Evolutionary conservation across 2,113 vertebrate genomes (phyloP).

Genomic region (Ptilonorhynchus violaceus): DNA sequence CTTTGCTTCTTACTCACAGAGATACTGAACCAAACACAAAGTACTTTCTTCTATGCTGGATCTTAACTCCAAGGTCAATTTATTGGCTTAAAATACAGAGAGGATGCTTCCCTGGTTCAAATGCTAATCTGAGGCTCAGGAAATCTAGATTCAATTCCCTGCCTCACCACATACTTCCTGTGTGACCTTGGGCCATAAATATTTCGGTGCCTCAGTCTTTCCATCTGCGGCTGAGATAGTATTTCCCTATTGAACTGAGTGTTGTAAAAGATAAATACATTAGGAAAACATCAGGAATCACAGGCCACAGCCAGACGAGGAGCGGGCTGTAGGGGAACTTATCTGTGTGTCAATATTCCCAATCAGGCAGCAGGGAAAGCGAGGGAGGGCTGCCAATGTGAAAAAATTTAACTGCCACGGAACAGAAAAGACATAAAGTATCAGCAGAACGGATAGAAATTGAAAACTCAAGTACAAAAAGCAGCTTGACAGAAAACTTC

Average conservation of each 20-base stretch:
- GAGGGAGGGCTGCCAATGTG: not conserved
- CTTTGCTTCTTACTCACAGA: not conserved
- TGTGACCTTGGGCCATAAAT: conserved; percentile 61
- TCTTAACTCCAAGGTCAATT: conserved; percentile 44
- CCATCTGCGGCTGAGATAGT: conserved; percentile 34
- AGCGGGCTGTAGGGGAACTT: not conserved
- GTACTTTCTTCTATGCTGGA: not conserved
- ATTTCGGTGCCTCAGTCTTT: conserved; percentile 57
- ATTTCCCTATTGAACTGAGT: not conserved
- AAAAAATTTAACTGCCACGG: not conserved
- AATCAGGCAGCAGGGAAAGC: not conserved
- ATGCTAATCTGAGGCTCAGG: conserved; percentile 58
- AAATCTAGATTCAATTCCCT: conserved; percentile 67
- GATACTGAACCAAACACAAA: not conserved
- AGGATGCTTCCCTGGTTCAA: conserved; percentile 57
- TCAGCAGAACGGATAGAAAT: not conserved
- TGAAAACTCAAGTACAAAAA: not conserved
- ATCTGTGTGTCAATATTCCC: not conserved
- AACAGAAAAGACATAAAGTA: not conserved
- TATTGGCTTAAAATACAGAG: conserved; percentile 35
- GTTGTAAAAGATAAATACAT: not conserved
- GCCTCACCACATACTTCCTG: conserved; percentile 57
- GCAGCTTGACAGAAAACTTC: not conserved
- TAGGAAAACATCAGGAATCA: not conserved
- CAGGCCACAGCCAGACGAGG: not conserved